A percentile compares a stretch with the other conserved stretches of the same genome.
phyloP scores from a whole-genome alignment of 2,113 vertebrate genomes.

The Crotalus tigris region DNA sequence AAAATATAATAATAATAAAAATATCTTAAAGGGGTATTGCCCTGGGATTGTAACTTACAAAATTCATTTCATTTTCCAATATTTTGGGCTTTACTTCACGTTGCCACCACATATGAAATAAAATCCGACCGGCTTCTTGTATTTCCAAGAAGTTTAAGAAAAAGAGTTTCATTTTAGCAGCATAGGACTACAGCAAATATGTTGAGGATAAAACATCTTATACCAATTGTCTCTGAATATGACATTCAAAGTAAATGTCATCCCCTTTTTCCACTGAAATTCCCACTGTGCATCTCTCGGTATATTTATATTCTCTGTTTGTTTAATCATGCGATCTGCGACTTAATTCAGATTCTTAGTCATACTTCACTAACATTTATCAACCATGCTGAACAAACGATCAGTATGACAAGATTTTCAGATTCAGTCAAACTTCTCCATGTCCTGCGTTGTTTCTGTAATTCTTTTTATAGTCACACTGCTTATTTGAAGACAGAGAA shows the following conservation, averaged over 20 bases:
- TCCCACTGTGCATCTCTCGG: not conserved
- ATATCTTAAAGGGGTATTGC: not conserved
- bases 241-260: not conserved
- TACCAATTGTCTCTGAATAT: not conserved
- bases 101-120: not conserved
- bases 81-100: not conserved
- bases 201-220: not conserved
- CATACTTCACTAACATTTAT: not conserved
- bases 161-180: not conserved
- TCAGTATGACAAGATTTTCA: not conserved
- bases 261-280: not conserved
- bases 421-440: not conserved
- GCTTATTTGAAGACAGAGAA: not conserved
- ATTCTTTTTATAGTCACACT: not conserved
- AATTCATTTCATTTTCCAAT: not conserved
- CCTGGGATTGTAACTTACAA: not conserved
- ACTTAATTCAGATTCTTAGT: not conserved
- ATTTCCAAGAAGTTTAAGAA: not conserved
- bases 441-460: not conserved
- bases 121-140: not conserved
- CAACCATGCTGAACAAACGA: not conserved
- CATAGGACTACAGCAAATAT: not conserved
- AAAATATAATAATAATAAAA: not conserved
- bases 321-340: not conserved
- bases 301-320: not conserved